Evolutionary conservation across 1,140 invertebrate genomes (phyloP), one percentile per base, ranked within the genome.

Genomic region (Trinorchestia longiramus): DNA sequence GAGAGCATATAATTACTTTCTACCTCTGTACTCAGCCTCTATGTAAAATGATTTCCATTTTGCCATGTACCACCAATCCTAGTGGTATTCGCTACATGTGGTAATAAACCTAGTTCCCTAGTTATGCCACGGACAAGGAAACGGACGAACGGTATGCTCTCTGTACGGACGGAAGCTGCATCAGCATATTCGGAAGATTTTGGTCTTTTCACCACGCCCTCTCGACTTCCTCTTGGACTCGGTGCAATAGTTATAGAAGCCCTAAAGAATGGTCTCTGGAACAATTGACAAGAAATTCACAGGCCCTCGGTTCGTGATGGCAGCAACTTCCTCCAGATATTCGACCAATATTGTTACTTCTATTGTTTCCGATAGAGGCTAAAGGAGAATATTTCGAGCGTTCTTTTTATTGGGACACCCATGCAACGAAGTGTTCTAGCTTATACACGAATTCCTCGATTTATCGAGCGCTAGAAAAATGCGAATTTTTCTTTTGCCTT

Each of bases 221-320:
- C 92, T 94, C 92, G 43, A 94, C 92, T 94, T 94, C 92, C 92
- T 43, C 92, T 19, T 94, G 43, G 43, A 94, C 92, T 94, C 92
- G 43, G 40, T n/a, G 92, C 92, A 45, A 94, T 94, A 94, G 92
- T 94, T 94, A 94, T 94, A 94, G 92, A 94, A 94, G 40, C 92
- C 92, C 92, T 94, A 94, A 94, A 45, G 92, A 94, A 94, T 94
- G 92, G 92, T 40, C 92, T n/a, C 92, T 45, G 92, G 92, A 43
- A 94, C 92, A 94, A 94, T 94, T 94, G 92, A 94, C 92, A 94
- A 94, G 92, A 94, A 94, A 94, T 94, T 94, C 92, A 94, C 92
- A 42, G 92, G 92, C 92, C 43, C 92, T 94, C 43, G 92, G 92
- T 94, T 94, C 92, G 92, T 94, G 92, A 94, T 94, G 92, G 92